phyloP scores from a whole-genome alignment of 2,888 invertebrate species.

The Tromatobia lineatoria region DNA sequence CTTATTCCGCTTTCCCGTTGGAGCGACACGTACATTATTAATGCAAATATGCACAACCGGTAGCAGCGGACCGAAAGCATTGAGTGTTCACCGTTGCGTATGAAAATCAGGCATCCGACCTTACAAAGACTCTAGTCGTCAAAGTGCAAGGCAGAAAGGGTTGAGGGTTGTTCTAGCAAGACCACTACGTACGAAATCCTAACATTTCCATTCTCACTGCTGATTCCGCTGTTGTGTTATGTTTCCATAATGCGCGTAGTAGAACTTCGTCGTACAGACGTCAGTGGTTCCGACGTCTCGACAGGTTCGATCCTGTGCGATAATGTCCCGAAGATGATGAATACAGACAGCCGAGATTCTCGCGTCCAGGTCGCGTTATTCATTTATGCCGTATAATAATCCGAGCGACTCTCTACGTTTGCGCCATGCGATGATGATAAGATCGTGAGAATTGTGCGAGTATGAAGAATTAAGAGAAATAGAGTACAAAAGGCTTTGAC shows the following conservation, averaged over 20 bases:
- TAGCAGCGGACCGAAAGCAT: constrained; percentile 67
- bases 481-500: constrained; percentile 24
- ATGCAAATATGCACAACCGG: constrained; percentile 70
- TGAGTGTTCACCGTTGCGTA: constrained; percentile 71
- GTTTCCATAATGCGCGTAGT: constrained; percentile 70
- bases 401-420: constrained; percentile 36
- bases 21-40: constrained; percentile 70
- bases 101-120: constrained; percentile 75
- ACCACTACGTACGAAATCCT: constrained; percentile 33
- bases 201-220: constrained; percentile 56
- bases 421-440: constrained; percentile 48
- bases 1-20: constrained; percentile 52
- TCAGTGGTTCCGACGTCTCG: constrained; percentile 58
- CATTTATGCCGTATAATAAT: constrained; percentile 69
- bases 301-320: constrained; percentile 57
- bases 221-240: constrained; percentile 60
- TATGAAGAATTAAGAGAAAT: constrained; percentile 32
- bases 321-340: constrained; percentile 51
- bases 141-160: constrained; percentile 42
- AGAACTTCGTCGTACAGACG: constrained; percentile 53
- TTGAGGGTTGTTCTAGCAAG: constrained; percentile 19
- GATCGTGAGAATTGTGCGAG: constrained; percentile 60
- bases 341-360: constrained; percentile 36
- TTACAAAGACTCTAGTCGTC: constrained; percentile 70
- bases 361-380: constrained; percentile 59